Percentiles rank a stretch among this genome's conserved stretches.
Conservation (phyloP, 2,888 invertebrate species). For the Bugula neritina region DNA sequence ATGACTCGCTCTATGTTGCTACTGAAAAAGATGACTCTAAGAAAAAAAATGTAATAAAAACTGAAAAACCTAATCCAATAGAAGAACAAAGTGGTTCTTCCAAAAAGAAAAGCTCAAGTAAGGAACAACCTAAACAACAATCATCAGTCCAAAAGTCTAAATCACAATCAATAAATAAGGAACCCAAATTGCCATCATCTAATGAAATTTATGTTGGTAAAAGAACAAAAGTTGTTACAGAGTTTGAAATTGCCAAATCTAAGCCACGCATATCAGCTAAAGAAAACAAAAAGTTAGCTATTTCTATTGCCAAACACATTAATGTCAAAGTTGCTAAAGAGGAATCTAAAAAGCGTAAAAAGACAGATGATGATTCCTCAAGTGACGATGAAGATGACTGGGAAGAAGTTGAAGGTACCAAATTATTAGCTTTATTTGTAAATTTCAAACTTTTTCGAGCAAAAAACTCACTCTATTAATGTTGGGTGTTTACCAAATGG, state of each 20-base stretch:
- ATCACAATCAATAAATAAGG: too few species aligned
- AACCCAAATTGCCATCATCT: too few species aligned
- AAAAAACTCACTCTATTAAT: too few species aligned
- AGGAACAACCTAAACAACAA: too few species aligned
- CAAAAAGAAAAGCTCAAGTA: too few species aligned
- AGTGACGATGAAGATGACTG: constrained; percentile 1
- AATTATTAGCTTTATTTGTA: too few species aligned
- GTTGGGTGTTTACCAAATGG: too few species aligned
- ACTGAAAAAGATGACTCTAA: background rate
- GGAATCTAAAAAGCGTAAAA: background rate
- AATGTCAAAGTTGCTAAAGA: background rate
- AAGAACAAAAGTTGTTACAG: background rate
- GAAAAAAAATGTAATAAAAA: too few species aligned
- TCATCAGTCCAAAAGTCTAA: too few species aligned
- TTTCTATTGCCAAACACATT: background rate
- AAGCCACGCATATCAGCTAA: background rate
- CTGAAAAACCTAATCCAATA: background rate
- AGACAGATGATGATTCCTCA: background rate
- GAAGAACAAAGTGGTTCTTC: too few species aligned
- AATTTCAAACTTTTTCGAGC: too few species aligned
- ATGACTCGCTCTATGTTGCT: background rate
- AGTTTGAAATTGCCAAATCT: background rate
- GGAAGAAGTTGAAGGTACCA: constrained; percentile 20
- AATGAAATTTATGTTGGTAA: too few species aligned
- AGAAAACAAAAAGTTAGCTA: background rate